These are phyloP conservation scores for Leptinotarsa tumamoca DNA, from an alignment of 2,888 invertebrate species.

Conservation along the genomic window DNA sequence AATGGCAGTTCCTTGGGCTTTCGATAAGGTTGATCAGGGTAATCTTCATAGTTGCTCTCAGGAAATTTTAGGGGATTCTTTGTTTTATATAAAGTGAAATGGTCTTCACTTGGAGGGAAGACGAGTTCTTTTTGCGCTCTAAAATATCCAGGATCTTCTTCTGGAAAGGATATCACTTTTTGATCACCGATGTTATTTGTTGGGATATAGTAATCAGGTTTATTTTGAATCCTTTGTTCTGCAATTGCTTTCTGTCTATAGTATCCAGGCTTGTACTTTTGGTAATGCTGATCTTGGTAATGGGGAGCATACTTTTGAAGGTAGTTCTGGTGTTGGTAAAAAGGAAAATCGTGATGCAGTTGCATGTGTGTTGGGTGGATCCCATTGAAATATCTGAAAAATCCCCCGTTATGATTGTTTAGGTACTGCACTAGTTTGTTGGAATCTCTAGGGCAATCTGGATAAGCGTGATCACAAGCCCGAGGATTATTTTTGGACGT, in stretches of 20 bases:
- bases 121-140: slow-evolving; percentile 5
- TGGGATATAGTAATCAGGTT: slow-evolving; percentile 21
- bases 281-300: slow-evolving; percentile 13
- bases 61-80: slow-evolving; percentile 47
- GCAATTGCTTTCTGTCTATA: slow-evolving; percentile 32
- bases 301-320: not conserved
- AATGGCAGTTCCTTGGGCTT: slow-evolving; percentile 49
- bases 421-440: slow-evolving; percentile 81
- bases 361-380: slow-evolving; percentile 57
- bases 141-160: slow-evolving; percentile 27
- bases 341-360: slow-evolving; percentile 55
- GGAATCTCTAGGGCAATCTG: slow-evolving; percentile 79
- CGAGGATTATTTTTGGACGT: slow-evolving; percentile 73
- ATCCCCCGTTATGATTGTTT: slow-evolving; percentile 88
- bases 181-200: slow-evolving; percentile 31
- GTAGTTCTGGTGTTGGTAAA: slow-evolving; percentile 34
- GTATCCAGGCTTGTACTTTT: not conserved
- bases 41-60: slow-evolving; percentile 26
- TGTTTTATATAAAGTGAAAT: slow-evolving; percentile 16
- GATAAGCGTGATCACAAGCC: slow-evolving; percentile 75
- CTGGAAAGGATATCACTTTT: slow-evolving; percentile 37
- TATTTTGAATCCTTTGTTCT: slow-evolving; percentile 50
- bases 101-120: slow-evolving; percentile 18
- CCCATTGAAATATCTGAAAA: slow-evolving; percentile 82
- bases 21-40: slow-evolving; percentile 36